Percentiles rank a stretch among this genome's conserved stretches.
Conservation (phyloP, 2,888 invertebrate genomes). For the Mantis religiosa region DNA sequence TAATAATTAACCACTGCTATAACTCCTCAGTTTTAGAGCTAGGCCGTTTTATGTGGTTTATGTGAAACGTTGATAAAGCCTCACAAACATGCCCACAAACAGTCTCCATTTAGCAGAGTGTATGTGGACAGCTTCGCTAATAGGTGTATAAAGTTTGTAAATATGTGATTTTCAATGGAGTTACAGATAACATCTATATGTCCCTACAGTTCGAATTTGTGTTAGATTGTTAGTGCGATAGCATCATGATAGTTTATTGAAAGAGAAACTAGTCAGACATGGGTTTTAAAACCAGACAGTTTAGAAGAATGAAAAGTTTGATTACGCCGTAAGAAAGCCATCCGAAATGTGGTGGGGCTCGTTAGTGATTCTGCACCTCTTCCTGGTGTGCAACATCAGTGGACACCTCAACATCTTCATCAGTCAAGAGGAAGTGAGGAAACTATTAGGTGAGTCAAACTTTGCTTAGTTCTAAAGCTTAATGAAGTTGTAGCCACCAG, state of each 20-base stretch:
- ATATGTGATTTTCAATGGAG: background rate
- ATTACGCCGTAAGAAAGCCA: background rate
- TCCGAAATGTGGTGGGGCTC: background rate
- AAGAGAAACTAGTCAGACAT: background rate
- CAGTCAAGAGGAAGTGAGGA: slow-evolving; percentile 74
- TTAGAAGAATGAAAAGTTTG: background rate
- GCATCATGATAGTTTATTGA: background rate
- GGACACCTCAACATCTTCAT: slow-evolving; percentile 76
- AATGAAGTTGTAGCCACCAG: no score
- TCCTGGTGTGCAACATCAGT: slow-evolving; percentile 41
- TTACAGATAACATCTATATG: no score
- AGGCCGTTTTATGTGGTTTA: background rate
- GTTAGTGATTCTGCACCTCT: slow-evolving; percentile 28
- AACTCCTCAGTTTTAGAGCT: background rate
- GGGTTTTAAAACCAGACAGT: background rate
- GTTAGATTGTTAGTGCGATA: background rate
- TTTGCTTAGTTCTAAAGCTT: no score
- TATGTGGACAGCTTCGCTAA: background rate
- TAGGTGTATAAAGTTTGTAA: background rate
- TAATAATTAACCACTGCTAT: background rate
- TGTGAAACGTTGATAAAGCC: background rate
- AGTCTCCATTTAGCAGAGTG: background rate
- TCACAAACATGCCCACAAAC: background rate
- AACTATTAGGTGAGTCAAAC: slow-evolving; percentile 62
- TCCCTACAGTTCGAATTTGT: no score